Percentiles rank a stretch among this genome's conserved stretches.
These are phyloP conservation scores for Synchiropus splendidus DNA, from an alignment of 2,113 vertebrate genomes.

Conservation along the genomic window DNA sequence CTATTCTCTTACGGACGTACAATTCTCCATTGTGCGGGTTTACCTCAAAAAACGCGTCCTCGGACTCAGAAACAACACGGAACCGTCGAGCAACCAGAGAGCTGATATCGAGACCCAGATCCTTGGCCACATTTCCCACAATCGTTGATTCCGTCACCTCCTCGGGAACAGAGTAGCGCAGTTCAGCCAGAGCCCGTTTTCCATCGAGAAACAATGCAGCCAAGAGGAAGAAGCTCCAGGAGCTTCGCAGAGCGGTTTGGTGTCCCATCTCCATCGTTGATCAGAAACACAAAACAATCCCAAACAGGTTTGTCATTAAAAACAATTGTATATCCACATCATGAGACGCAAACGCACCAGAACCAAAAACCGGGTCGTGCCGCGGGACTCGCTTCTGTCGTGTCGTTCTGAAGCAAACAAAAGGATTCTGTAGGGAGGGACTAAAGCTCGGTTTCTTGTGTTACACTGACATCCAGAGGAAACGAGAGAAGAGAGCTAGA, in stretches of 20 bases:
- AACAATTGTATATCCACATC: slow-evolving; percentile 14
- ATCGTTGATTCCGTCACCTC: slow-evolving; percentile 54
- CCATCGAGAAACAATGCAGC: slow-evolving; percentile 13
- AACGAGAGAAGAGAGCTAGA: too few relatives aligned
- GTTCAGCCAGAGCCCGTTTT: slow-evolving; percentile 23
- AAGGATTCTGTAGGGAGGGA: not conserved
- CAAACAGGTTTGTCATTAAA: not conserved
- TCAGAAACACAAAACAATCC: not conserved
- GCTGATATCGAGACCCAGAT: slow-evolving; percentile 51
- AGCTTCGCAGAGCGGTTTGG: too few relatives aligned
- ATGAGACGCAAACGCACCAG: slow-evolving; percentile 11
- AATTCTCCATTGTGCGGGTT: slow-evolving; percentile 58
- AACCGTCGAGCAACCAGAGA: slow-evolving; percentile 42
- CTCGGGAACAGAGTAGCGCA: slow-evolving; percentile 55
- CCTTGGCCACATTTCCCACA: slow-evolving; percentile 63
- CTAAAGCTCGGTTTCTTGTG: slow-evolving; percentile 2
- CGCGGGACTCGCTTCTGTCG: too few relatives aligned
- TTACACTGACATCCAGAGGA: slow-evolving; percentile 7
- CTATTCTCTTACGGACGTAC: slow-evolving; percentile 48
- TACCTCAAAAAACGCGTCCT: slow-evolving; percentile 56
- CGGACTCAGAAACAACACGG: slow-evolving; percentile 43
- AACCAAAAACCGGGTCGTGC: slow-evolving; percentile 14
- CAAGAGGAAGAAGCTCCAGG: slow-evolving; percentile 15
- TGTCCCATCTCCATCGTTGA: slow-evolving; percentile 31
- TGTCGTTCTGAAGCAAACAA: slow-evolving; percentile 11